Evolutionary conservation across 2,888 invertebrate genomes (phyloP).

Genomic region (Nomada lathburiana): DNA sequence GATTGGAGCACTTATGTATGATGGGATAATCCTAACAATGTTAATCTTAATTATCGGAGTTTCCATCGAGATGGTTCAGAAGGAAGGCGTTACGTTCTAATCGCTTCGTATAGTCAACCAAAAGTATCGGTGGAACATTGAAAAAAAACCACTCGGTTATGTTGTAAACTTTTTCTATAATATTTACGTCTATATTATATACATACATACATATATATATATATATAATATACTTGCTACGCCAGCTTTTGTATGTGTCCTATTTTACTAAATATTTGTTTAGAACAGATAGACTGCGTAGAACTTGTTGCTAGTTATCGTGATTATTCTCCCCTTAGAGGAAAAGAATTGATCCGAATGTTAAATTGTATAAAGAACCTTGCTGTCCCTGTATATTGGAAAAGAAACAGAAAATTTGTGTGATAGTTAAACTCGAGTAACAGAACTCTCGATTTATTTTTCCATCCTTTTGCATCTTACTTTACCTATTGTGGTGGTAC

Average conservation of each 20-base stretch:
- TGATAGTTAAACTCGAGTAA: slow-evolving; percentile 13
- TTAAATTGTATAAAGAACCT: slow-evolving; percentile 9
- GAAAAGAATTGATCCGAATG: slow-evolving; percentile 6
- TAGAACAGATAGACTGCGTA: slow-evolving; percentile 28
- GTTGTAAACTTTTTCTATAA: slow-evolving; percentile 58
- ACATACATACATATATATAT: slow-evolving; percentile 8
- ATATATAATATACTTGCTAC: slow-evolving; percentile 50
- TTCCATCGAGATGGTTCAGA: slow-evolving; percentile 72
- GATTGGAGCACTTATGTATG: slow-evolving; percentile 77
- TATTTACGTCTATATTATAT: slow-evolving; percentile 56
- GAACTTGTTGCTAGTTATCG: slow-evolving; percentile 22
- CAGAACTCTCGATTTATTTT: slow-evolving; percentile 19
- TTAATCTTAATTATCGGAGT: slow-evolving; percentile 79
- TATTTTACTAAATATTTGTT: slow-evolving; percentile 42
- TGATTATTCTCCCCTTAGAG: slow-evolving; percentile 21
- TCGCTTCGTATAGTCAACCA: slow-evolving; percentile 54
- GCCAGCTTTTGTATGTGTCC: slow-evolving; percentile 55
- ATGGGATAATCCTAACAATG: slow-evolving; percentile 78
- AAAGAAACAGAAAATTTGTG: neutral
- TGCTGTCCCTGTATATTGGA: neutral
- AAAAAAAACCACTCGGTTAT: slow-evolving; percentile 63
- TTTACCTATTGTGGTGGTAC: slow-evolving; percentile 25
- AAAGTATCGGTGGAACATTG: slow-evolving; percentile 59
- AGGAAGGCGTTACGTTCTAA: slow-evolving; percentile 70
- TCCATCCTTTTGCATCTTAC: slow-evolving; percentile 14